Percentiles rank a stretch among this genome's conserved stretches.
These are phyloP conservation scores for Bombus polaris DNA, from an alignment of 1,140 invertebrate genomes.

Conservation along the genomic window DNA sequence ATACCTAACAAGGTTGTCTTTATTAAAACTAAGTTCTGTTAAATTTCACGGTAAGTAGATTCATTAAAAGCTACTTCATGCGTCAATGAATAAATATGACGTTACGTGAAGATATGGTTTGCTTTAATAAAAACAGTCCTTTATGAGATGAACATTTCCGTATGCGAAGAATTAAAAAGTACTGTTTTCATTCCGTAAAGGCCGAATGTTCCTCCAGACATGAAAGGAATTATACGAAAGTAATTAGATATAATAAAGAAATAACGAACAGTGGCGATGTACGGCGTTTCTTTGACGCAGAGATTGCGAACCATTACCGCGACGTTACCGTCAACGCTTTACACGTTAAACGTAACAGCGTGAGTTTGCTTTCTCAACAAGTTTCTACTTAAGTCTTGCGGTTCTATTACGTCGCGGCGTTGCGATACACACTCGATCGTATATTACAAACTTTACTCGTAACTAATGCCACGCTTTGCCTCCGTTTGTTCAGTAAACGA, in stretches of 20 bases:
- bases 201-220: too few relatives aligned
- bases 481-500: conserved; percentile 62
- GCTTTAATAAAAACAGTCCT: too few relatives aligned
- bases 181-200: too few relatives aligned
- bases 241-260: background rate
- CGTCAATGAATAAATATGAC: too few relatives aligned
- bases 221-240: background rate
- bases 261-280: background rate
- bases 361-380: conserved; percentile 60
- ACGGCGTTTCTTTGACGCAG: conserved; percentile 11
- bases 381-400: conserved; percentile 63
- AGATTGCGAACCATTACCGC: conserved; percentile 33
- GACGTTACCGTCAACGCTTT: conserved; percentile 36
- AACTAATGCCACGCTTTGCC: conserved; percentile 65
- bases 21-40: background rate
- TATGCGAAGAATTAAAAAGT: too few relatives aligned
- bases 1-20: background rate
- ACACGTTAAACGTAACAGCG: conserved; percentile 33
- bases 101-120: too few relatives aligned
- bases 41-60: background rate
- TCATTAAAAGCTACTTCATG: too few relatives aligned
- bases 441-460: conserved; percentile 68
- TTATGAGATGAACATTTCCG: too few relatives aligned
- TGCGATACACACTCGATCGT: conserved; percentile 65
- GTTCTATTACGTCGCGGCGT: conserved; percentile 60